Base-by-base conservation (phyloP, 2,797 vertebrate genomes). In the Bradypus variegatus region DNA sequence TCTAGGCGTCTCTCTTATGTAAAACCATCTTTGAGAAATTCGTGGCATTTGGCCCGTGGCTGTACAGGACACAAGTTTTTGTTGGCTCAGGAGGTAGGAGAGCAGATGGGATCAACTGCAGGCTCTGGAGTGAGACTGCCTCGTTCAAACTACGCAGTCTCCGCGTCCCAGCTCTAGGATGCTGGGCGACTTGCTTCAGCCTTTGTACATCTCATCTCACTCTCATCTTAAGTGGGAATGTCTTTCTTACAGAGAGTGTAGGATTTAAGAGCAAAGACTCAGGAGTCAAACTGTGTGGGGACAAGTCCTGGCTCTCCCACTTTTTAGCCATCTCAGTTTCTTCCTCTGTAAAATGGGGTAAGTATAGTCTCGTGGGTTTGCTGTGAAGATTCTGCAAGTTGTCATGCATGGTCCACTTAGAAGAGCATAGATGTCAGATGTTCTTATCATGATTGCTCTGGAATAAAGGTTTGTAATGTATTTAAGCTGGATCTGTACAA, bases 151-250 rank as follows among this genome's bases (percentile, higher is more conserved):
- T n/a, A 16, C 9, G n/a, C 13, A 45, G 18, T 25, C 64, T 11
- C 3, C 1, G 0, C 5, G 0, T 67, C 14, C 41, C 1, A 5
- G 70, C 58, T n/a, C 65, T 55, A 64, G 45, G 80, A 19, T 41
- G 11, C 45, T 1, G 2, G 38, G 27, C 4, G 0, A 75, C 41
- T 53, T 19, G 41, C 45, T 45, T 41, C 50, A 2, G 29, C 36
- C 53, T 9, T 58, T 23, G 1, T 29, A 29, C 27, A 48, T 19
- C 55, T 58, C 55, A 18, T 84, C 73, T 79, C 41, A 33, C 29
- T 36, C 69, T 62, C 69, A 31, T 31, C 76, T 62, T n/a, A 4
- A 18, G 11, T 65, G 50, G 9, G 21, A 85, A 25, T 12, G 7
- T 53, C 75, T 89, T 88, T 31, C 80, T 69, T 69, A 80, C 45